Conservation (phyloP, 2,888 invertebrate species). For the Zaprionus lineosus region DNA sequence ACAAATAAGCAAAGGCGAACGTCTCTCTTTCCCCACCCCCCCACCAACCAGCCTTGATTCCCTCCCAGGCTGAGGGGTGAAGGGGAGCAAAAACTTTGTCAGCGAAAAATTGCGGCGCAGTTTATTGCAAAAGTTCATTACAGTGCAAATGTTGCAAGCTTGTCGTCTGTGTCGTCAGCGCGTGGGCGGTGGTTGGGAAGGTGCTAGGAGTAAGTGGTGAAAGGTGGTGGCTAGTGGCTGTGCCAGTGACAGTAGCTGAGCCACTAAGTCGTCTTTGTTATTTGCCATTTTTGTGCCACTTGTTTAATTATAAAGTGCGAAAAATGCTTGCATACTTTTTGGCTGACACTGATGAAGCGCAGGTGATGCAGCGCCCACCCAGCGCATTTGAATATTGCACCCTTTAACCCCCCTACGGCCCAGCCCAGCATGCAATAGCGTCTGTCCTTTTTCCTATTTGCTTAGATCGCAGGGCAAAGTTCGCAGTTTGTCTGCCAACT, state of each 20-base stretch:
- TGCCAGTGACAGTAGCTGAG: slow-evolving; percentile 5
- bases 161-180: slow-evolving; percentile 35
- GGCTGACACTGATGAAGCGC: slow-evolving; percentile 74
- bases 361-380: slow-evolving; percentile 57
- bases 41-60: slow-evolving; percentile 7
- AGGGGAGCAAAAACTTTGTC: slow-evolving; percentile 64
- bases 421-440: too few species aligned
- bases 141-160: slow-evolving; percentile 73
- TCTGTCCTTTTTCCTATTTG: slow-evolving; percentile 2
- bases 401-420: background rate
- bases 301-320: slow-evolving; percentile 78
- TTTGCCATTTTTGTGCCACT: slow-evolving; percentile 51
- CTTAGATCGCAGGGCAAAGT: slow-evolving; percentile 52
- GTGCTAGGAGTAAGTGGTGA: background rate
- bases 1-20: slow-evolving; percentile 61
- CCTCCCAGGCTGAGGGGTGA: too few species aligned
- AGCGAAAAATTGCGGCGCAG: slow-evolving; percentile 77
- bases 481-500: slow-evolving; percentile 66
- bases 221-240: background rate
- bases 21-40: slow-evolving; percentile 1
- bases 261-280: slow-evolving; percentile 61
- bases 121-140: slow-evolving; percentile 78
- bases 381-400: too few species aligned
- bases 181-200: slow-evolving; percentile 10
- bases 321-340: slow-evolving; percentile 75